Evolutionary conservation across 1,140 invertebrate species (phyloP).

Genomic region (Olivierus martensii): DNA sequence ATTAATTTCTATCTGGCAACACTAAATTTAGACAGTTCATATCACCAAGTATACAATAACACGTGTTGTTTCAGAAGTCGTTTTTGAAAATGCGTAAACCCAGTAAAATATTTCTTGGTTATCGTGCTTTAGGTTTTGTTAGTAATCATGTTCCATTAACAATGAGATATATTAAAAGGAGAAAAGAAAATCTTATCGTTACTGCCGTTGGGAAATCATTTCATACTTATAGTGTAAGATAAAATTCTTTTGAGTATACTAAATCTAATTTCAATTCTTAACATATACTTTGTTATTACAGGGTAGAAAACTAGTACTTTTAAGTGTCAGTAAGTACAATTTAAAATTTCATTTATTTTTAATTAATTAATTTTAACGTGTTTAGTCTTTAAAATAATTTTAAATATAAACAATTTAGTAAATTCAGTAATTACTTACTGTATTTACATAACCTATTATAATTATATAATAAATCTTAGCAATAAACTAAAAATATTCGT

Average conservation of each 20-base stretch:
- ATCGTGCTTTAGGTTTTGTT: slow-evolving; percentile 79
- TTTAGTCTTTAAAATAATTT: too few relatives aligned
- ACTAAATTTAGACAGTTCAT: too few relatives aligned
- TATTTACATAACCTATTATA: too few relatives aligned
- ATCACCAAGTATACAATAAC: too few relatives aligned
- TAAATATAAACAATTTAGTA: too few relatives aligned
- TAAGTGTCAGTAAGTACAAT: neutral
- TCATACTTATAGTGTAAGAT: slow-evolving; percentile 65
- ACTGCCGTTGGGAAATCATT: slow-evolving; percentile 82
- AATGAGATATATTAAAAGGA: slow-evolving; percentile 63
- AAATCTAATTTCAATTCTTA: neutral
- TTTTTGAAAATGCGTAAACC: slow-evolving; percentile 5
- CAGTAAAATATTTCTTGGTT: slow-evolving; percentile 70
- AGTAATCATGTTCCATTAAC: slow-evolving; percentile 78
- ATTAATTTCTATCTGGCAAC: too few relatives aligned
- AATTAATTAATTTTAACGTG: neutral
- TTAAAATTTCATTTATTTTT: neutral
- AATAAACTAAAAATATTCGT: too few relatives aligned
- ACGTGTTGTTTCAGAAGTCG: too few relatives aligned
- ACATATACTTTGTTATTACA: neutral
- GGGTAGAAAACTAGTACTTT: neutral
- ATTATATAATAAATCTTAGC: too few relatives aligned
- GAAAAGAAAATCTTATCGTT: slow-evolving; percentile 75
- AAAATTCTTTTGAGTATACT: neutral
- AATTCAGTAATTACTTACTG: too few relatives aligned